Evolutionary conservation across 1,140 invertebrate species (phyloP), one percentile per base, ranked within the genome.

Genomic region (Drosophila malerkotliana): DNA sequence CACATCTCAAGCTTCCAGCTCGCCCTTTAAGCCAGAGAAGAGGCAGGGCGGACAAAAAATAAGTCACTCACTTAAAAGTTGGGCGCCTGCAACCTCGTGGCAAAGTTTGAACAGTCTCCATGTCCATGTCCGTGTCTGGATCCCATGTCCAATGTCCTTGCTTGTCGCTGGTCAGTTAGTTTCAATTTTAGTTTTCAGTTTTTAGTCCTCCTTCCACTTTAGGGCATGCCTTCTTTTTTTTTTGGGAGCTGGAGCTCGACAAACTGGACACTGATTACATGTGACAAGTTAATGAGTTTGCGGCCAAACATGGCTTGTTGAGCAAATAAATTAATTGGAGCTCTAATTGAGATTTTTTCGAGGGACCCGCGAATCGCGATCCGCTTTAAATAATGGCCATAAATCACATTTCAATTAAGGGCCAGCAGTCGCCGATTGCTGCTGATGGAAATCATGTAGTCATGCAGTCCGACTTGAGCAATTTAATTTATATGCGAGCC

Each of bases 11-110:
- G 59, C 44, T 26, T 26, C 58, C 7, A 5, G 30, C 52, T 54
- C 26, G 26, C 26, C 26, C 66, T 37, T 14, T 45, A 72, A 41
- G 28, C 30, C 49, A 63, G 51, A 57, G 51, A 30, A 45, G 49
- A 47, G 37, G 39, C 52, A 49, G 75, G 26, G 41, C 34, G 21
- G 44, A 21, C 63, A 74, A 75, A 85, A 87, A 88, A 88, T 88
- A 88, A 89, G 83, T 88, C 83, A 88, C 79, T 88, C 83, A 88
- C 83, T 88, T 88, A 88, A 88, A 88, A 88, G 83, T 88, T 88
- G 61, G 56, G 79, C 64, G 62, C 53, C 69, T 68, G 82, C 82
- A 87, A 78, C 10, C 41, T 44, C 81, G 83, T 64, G 87, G 74
- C 82, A 88, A 87, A 88, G 83, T 87, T 87, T 79, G 83, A 62